Percentiles rank a stretch among this genome's conserved stretches.
Evolutionary conservation across 2,113 vertebrate genomes (phyloP).

Genomic region (Acanthochromis polyacanthus): DNA sequence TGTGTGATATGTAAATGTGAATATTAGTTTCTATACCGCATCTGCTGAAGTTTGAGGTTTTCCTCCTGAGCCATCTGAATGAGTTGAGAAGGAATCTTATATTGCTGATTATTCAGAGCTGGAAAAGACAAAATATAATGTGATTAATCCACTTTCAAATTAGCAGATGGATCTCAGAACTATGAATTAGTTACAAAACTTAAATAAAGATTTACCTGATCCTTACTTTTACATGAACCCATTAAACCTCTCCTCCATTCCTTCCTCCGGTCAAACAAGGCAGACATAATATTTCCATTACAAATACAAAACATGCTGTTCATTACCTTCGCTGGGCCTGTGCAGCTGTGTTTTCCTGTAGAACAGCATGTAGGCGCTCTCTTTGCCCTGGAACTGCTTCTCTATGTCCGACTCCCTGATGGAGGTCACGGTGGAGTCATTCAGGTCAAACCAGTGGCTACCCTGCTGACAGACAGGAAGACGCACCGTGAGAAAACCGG

Average conservation of each 20-base stretch:
- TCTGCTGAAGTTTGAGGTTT: conserved; percentile 86
- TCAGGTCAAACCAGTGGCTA: conserved; percentile 95
- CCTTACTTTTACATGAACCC: background rate
- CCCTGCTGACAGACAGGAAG: conserved; percentile 67
- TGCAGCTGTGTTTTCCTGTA: conserved; percentile 91
- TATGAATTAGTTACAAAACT: no score
- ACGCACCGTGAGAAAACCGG: conserved; percentile 42
- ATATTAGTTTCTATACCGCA: conserved; percentile 83
- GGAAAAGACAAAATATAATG: conserved; percentile 55
- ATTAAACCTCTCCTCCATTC: background rate
- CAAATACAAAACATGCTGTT: background rate
- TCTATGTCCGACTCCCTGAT: conserved; percentile 92
- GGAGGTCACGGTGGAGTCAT: conserved; percentile 91
- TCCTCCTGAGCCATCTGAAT: conserved; percentile 89
- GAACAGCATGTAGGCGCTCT: conserved; percentile 99
- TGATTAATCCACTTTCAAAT: background rate
- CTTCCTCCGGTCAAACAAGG: background rate
- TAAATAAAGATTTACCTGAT: background rate
- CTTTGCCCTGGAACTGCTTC: conserved; percentile 97
- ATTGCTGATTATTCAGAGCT: conserved; percentile 90
- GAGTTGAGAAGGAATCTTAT: conserved; percentile 89
- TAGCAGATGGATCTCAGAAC: background rate
- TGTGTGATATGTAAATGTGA: background rate
- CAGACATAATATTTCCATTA: conserved; percentile 1
- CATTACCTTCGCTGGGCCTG: conserved; percentile 90